Conservation (phyloP, 1,140 invertebrate genomes). For the Gonioctena quinquepunctata region DNA sequence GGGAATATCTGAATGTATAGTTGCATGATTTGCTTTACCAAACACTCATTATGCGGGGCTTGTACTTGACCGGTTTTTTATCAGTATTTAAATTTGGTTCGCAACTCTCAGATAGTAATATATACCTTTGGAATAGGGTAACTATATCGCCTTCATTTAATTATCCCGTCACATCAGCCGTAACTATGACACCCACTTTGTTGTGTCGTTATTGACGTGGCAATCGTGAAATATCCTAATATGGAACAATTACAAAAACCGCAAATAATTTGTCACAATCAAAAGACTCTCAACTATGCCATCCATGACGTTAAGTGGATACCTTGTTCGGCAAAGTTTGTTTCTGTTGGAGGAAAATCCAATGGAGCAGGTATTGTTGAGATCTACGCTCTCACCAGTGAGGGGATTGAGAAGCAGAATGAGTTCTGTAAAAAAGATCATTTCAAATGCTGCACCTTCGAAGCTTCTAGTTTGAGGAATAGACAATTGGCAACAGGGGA, state of each 20-base stretch:
- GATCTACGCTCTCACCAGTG: constrained; percentile 81
- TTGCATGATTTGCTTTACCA: too few species aligned
- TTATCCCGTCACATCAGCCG: too few species aligned
- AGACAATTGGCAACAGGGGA: constrained; percentile 88
- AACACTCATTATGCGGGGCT: too few species aligned
- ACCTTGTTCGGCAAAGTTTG: constrained; percentile 88
- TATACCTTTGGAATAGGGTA: too few species aligned
- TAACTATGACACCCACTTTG: too few species aligned
- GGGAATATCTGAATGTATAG: too few species aligned
- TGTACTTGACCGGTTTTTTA: too few species aligned
- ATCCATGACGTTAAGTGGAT: constrained; percentile 95
- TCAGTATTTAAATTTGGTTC: too few species aligned
- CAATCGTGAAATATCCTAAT: too few species aligned
- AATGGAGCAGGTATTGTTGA: constrained; percentile 83
- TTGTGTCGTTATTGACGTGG: too few species aligned
- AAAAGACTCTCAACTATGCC: constrained; percentile 83
- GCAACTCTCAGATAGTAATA: too few species aligned
- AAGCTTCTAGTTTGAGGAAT: constrained; percentile 77
- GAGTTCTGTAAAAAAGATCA: constrained; percentile 77
- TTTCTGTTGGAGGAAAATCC: constrained; percentile 83
- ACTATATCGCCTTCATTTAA: too few species aligned
- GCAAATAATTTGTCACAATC: constrained; percentile 86
- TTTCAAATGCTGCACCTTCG: constrained; percentile 94
- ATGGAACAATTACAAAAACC: constrained; percentile 73
- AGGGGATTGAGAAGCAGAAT: constrained; percentile 72